Evolutionary conservation across 1,140 invertebrate species (phyloP).

Genomic region (Drosophila sp.): DNA sequence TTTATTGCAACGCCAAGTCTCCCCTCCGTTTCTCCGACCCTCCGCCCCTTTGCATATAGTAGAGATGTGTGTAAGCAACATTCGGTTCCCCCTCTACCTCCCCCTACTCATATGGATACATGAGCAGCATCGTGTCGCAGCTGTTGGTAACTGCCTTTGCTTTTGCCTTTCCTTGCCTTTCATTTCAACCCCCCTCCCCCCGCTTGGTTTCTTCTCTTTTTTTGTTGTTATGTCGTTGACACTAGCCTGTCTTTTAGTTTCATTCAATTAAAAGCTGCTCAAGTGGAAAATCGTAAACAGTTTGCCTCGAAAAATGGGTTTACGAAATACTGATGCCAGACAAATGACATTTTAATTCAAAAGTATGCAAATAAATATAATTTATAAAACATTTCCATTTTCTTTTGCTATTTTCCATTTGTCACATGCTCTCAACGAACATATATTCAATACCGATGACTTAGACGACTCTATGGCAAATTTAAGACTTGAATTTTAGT

Average conservation of each 20-base stretch:
- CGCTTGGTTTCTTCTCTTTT: background rate
- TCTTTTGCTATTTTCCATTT: background rate
- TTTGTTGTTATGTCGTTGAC: constrained; percentile 59
- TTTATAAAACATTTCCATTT: background rate
- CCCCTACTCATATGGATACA: constrained; percentile 44
- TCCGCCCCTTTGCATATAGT: background rate
- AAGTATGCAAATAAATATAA: constrained; percentile 3
- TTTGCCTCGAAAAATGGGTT: constrained; percentile 30
- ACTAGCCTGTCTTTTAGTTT: constrained; percentile 73
- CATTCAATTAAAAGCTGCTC: constrained; percentile 78
- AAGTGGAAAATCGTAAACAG: constrained; percentile 78
- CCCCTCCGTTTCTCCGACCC: background rate
- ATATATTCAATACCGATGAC: no score
- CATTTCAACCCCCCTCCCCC: background rate
- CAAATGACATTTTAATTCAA: constrained; percentile 9
- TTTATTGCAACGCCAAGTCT: constrained; percentile 67
- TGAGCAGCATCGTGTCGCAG: constrained; percentile 50
- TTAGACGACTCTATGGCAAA: no score
- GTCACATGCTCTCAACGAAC: background rate
- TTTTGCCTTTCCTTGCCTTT: background rate
- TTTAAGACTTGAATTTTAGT: no score
- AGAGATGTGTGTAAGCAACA: constrained; percentile 26
- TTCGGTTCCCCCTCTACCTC: background rate
- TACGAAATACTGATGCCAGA: background rate
- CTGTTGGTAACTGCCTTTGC: constrained; percentile 49